Evolutionary conservation across 1,140 invertebrate genomes (phyloP), one percentile per base, ranked within the genome.

Genomic region (Sycophila sp.): DNA sequence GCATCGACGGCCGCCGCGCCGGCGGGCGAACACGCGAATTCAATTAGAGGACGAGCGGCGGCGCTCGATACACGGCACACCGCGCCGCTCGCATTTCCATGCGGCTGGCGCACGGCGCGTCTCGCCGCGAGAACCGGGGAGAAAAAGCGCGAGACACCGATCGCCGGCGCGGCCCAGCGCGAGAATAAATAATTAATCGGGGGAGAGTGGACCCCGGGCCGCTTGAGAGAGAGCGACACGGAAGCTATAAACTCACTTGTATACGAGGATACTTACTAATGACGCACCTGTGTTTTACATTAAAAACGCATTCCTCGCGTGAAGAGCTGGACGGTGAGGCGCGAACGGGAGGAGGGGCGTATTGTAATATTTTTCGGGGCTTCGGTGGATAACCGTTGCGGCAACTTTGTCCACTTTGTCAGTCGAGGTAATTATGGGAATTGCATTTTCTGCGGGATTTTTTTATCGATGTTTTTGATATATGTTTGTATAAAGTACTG

Each of bases 21-120:
- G n/a, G n/a, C n/a, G n/a, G n/a, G 34, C 17, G 26, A 71, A 71
- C 69, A 71, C 69, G 69, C 69, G 69, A 71, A 71, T 71, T 71
- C 69, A 71, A 71, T 71, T 71, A 71, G 69, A 70, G 67, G 34
- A 53, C n/a, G 32, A 10, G 2, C 34, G 19, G 13, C 10, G 30
- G 40, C 34, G 30, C 19, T 4, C 2, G 19, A 55, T 15, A 15
- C 8, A 24, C 4, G 1, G 17, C 42, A 7, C 19, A 28, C 45
- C 17, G 15, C 7, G 2, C 2, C 28, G 34, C 22, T 30, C 42
- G 65, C 36, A 49, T 59, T 58, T 63, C 53, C 38, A 58, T 58
- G 32, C 42, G 53, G 10, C 4, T 56, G 32, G 28, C n/a, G n/a
- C n/a, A n/a, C n/a, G n/a, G n/a, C 24, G 51, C 7, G 34, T n/a